These are phyloP conservation scores for Hippocampus guttulatus DNA, from an alignment of 2,113 vertebrate genomes.

Conservation along the genomic window DNA sequence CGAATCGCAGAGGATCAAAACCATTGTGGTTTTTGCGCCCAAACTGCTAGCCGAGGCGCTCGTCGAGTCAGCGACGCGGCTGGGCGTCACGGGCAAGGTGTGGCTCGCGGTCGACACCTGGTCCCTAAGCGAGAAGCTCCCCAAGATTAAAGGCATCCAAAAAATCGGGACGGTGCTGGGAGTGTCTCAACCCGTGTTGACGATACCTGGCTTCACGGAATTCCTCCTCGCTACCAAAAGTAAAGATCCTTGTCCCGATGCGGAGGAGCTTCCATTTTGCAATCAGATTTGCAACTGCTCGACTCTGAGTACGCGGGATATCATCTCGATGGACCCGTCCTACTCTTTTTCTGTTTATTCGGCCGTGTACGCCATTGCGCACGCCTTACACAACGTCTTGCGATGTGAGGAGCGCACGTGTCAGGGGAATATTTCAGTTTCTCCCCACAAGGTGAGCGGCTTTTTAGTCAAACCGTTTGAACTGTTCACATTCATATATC, in stretches of 20 bases:
- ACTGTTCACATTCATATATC: not conserved
- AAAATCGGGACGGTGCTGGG: conserved; percentile 74
- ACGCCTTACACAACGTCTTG: conserved; percentile 72
- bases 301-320: rapidly evolving
- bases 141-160: conserved; percentile 57
- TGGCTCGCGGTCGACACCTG: conserved; percentile 81
- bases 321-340: conserved; percentile 11
- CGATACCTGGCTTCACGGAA: conserved; percentile 59
- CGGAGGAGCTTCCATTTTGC: conserved; percentile 8
- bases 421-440: conserved; percentile 45
- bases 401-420: conserved; percentile 68
- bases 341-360: conserved; percentile 70
- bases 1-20: conserved; percentile 30
- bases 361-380: conserved; percentile 75
- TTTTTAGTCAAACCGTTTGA: not conserved
- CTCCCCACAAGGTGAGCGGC: conserved; percentile 36
- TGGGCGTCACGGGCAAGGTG: conserved; percentile 72
- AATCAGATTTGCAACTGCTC: conserved; percentile 68
- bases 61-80: conserved; percentile 67
- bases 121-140: conserved; percentile 60
- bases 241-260: not conserved
- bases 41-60: conserved; percentile 25
- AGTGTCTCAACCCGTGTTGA: conserved; percentile 47
- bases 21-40: conserved; percentile 62
- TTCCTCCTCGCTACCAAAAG: conserved; percentile 48